Conservation (phyloP, 2,113 vertebrate genomes). For the Nanorana parkeri region DNA sequence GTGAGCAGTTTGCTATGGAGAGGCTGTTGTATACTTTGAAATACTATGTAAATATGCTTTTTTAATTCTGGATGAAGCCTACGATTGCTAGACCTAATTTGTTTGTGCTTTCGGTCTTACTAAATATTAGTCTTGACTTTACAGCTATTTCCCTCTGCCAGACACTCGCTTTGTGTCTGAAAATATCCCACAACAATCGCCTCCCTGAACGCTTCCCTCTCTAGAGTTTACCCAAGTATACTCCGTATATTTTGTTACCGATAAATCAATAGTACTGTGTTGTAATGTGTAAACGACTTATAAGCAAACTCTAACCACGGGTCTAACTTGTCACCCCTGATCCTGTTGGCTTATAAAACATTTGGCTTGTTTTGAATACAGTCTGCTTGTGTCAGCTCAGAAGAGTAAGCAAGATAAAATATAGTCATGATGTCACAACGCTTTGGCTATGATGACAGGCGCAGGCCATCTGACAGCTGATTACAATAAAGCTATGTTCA, state of each 20-base stretch:
- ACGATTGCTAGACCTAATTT: conserved; percentile 70
- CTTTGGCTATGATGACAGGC: not conserved
- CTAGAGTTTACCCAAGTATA: conserved; percentile 71
- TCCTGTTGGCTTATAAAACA: conserved; percentile 77
- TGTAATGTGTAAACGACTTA: conserved; percentile 77
- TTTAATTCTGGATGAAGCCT: conserved; percentile 64
- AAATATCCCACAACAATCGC: conserved; percentile 73
- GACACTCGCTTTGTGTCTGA: conserved; percentile 71
- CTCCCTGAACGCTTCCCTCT: conserved; percentile 66
- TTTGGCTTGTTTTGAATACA: conserved; percentile 72
- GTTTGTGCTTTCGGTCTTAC: conserved; percentile 72
- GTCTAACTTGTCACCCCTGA: conserved; percentile 73
- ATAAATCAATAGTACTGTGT: conserved; percentile 77
- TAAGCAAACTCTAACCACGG: conserved; percentile 76
- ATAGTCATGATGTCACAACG: not conserved
- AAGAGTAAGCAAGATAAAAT: not conserved
- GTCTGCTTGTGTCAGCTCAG: conserved; percentile 61
- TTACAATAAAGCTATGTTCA: not conserved
- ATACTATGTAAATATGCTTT: conserved; percentile 66
- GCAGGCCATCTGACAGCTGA: not conserved
- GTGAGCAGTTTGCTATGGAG: conserved; percentile 67
- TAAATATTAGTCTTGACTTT: conserved; percentile 77
- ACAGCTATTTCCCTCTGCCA: conserved; percentile 70
- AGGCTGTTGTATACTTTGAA: conserved; percentile 64
- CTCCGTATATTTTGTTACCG: conserved; percentile 73